phyloP scores from a whole-genome alignment of 2,888 invertebrate species.

The Micoletzkya japonica region DNA sequence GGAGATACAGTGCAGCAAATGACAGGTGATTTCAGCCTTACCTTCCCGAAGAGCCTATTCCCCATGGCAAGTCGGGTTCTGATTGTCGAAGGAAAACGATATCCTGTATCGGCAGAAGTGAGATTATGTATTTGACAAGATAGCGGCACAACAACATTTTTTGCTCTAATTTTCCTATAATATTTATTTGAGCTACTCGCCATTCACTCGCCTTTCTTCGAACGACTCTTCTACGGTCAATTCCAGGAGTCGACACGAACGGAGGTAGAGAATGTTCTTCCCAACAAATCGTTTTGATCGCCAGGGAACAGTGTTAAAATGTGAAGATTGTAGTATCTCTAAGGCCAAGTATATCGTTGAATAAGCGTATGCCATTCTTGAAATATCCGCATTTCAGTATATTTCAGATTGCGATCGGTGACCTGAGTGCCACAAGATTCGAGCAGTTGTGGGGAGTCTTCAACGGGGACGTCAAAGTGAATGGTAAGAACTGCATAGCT shows the following conservation, averaged over 20 bases:
- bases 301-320: too few species aligned
- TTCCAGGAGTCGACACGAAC: slow-evolving; percentile 8
- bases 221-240: slow-evolving; percentile 15
- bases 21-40: too few species aligned
- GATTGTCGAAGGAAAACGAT: slow-evolving; percentile 3
- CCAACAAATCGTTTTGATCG: background rate
- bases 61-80: background rate
- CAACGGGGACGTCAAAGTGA: background rate
- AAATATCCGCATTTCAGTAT: too few species aligned
- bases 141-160: slow-evolving; percentile 4
- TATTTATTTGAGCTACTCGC: background rate
- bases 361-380: too few species aligned
- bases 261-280: slow-evolving; percentile 7
- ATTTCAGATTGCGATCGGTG: slow-evolving; percentile 16
- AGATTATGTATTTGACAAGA: too few species aligned
- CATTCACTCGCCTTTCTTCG: slow-evolving; percentile 12
- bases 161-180: background rate
- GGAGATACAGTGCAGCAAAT: too few species aligned
- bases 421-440: background rate
- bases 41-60: too few species aligned
- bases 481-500: too few species aligned
- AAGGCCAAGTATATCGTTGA: too few species aligned
- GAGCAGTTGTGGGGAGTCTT: background rate
- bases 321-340: too few species aligned
- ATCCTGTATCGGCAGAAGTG: slow-evolving; percentile 8